Conservation (phyloP, 1,140 invertebrate species). For the Vanessa atalanta region DNA sequence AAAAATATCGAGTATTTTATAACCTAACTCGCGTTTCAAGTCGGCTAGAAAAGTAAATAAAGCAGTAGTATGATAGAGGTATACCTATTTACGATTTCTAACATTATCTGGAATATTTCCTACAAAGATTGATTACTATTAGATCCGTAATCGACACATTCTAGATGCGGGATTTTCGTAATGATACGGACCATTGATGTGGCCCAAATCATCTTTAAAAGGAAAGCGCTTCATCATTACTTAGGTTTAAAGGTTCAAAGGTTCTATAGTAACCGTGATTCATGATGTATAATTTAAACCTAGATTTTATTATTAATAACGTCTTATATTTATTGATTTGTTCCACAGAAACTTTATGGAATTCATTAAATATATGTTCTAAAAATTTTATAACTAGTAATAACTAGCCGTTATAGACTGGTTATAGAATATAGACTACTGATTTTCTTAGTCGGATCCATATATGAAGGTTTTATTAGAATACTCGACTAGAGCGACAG, state of each 20-base stretch:
- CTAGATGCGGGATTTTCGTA: constrained; percentile 45
- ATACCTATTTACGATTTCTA: neutral
- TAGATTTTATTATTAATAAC: constrained; percentile 1
- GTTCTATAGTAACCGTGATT: constrained; percentile 17
- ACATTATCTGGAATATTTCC: constrained; percentile 12
- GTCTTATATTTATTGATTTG: neutral
- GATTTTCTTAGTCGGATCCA: no score
- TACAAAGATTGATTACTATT: constrained; percentile 53
- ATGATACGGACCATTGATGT: constrained; percentile 56
- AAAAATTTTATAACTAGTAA: neutral
- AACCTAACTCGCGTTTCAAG: neutral
- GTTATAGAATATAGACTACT: no score
- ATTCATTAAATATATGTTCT: neutral
- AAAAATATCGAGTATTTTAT: neutral
- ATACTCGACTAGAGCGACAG: no score
- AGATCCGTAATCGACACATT: constrained; percentile 47
- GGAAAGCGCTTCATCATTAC: constrained; percentile 49
- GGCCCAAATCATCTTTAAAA: constrained; percentile 45
- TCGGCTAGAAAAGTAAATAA: neutral
- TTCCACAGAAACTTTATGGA: neutral
- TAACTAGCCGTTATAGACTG: no score
- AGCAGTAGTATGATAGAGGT: neutral
- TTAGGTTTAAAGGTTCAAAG: constrained; percentile 29
- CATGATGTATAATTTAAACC: constrained; percentile 20
- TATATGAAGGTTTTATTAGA: no score